Conservation (phyloP, 2,888 invertebrate species). For the Tupiocoris notatus region DNA sequence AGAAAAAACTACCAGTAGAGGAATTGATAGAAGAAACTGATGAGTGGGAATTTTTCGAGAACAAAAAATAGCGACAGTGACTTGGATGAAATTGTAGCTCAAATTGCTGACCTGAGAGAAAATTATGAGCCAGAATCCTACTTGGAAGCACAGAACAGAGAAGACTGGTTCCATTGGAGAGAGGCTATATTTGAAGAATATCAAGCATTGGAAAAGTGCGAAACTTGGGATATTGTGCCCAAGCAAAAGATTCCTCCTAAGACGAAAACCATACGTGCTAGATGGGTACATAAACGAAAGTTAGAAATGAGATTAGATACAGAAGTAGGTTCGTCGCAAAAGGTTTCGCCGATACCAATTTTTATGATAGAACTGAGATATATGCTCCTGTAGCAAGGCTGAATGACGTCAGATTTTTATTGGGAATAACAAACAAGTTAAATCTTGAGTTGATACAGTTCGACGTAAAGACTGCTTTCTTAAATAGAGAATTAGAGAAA, state of each 20-base stretch:
- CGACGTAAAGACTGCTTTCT: slow-evolving; percentile 6
- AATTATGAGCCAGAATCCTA: slow-evolving; percentile 2
- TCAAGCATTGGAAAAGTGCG: too few species aligned
- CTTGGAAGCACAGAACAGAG: not conserved
- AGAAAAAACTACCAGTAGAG: too few species aligned
- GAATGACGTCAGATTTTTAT: not conserved
- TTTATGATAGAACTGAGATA: slow-evolving; percentile 9
- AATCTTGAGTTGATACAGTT: not conserved
- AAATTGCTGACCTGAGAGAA: not conserved
- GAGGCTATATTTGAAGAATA: not conserved
- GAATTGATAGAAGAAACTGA: not conserved
- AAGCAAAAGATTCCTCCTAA: not conserved
- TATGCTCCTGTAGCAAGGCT: slow-evolving; percentile 24
- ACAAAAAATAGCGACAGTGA: not conserved
- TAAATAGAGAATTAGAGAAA: not conserved
- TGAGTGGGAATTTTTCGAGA: not conserved
- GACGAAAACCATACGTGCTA: not conserved
- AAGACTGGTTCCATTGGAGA: not conserved
- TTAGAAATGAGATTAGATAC: not conserved
- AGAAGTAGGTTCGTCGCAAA: slow-evolving; percentile 11
- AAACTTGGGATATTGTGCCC: slow-evolving; percentile 1
- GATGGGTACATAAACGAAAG: not conserved
- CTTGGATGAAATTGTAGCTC: not conserved
- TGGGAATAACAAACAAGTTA: not conserved
- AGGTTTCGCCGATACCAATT: slow-evolving; percentile 11